Percentiles rank a stretch among this genome's conserved stretches.
Conservation (phyloP, 2,888 invertebrate genomes). For the Tetragonula carbonaria region DNA sequence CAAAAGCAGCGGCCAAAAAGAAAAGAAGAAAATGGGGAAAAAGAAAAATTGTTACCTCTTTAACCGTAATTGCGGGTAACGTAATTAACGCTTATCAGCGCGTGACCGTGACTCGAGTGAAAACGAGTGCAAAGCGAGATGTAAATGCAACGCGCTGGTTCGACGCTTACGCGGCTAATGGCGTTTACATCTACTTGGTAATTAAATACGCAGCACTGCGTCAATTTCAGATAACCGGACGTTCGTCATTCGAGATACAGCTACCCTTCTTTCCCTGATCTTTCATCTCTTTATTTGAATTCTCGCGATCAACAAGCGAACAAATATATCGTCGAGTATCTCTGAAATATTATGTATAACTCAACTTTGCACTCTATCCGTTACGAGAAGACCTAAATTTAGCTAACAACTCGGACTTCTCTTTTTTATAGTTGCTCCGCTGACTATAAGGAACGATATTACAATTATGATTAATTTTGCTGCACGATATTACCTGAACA, state of each 20-base stretch:
- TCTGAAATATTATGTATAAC: too few relatives aligned
- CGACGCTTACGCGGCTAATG: neutral
- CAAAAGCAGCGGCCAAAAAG: neutral
- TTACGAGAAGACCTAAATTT: too few relatives aligned
- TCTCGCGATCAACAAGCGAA: neutral
- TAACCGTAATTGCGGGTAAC: neutral
- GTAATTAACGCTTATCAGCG: slow-evolving; percentile 20
- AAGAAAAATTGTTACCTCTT: neutral
- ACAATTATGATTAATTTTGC: too few relatives aligned
- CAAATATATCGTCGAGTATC: too few relatives aligned
- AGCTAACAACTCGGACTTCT: too few relatives aligned
- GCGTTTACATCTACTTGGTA: neutral
- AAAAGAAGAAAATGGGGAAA: too few relatives aligned
- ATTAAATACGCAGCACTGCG: slow-evolving; percentile 9
- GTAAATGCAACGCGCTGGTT: neutral
- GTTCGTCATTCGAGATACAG: too few relatives aligned
- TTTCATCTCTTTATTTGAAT: neutral
- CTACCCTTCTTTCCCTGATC: neutral
- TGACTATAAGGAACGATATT: too few relatives aligned
- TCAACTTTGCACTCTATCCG: too few relatives aligned
- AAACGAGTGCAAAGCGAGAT: neutral
- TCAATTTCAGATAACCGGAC: too few relatives aligned
- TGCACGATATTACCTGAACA: too few relatives aligned
- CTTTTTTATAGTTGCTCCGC: too few relatives aligned
- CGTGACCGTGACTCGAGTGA: neutral